Evolutionary conservation across 2,888 invertebrate species (phyloP).

Genomic region (Acanthosepion lycidas): DNA sequence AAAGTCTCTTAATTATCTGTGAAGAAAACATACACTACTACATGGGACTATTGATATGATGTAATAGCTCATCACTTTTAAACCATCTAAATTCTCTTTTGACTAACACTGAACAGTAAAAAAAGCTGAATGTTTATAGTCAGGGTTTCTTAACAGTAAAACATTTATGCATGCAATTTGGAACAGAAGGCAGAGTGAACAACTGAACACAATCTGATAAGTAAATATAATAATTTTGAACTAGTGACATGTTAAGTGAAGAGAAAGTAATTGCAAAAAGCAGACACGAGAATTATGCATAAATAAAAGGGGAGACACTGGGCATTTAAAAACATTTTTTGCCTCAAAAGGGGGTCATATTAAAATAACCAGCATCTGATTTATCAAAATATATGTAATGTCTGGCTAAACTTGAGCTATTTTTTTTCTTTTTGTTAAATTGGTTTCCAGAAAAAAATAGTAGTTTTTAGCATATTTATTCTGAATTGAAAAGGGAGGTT

Average conservation of each 20-base stretch:
- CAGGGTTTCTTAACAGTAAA: neutral
- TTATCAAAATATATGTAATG: neutral
- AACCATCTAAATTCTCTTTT: too few species aligned
- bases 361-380: neutral
- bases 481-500: neutral
- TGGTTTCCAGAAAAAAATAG: neutral
- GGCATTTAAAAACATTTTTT: neutral
- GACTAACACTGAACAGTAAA: too few species aligned
- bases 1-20: too few species aligned
- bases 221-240: neutral
- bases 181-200: neutral
- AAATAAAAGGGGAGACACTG: neutral
- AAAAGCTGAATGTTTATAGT: neutral
- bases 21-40: too few species aligned
- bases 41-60: too few species aligned
- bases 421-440: neutral
- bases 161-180: neutral
- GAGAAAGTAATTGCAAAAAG: neutral
- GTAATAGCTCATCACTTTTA: too few species aligned
- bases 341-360: slow-evolving; percentile 2
- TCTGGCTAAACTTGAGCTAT: neutral
- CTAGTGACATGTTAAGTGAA: neutral
- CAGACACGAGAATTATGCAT: neutral
- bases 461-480: neutral
- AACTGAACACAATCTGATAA: neutral